phyloP scores from a whole-genome alignment of 2,797 vertebrate species.

The Hippoglossus hippoglossus region DNA sequence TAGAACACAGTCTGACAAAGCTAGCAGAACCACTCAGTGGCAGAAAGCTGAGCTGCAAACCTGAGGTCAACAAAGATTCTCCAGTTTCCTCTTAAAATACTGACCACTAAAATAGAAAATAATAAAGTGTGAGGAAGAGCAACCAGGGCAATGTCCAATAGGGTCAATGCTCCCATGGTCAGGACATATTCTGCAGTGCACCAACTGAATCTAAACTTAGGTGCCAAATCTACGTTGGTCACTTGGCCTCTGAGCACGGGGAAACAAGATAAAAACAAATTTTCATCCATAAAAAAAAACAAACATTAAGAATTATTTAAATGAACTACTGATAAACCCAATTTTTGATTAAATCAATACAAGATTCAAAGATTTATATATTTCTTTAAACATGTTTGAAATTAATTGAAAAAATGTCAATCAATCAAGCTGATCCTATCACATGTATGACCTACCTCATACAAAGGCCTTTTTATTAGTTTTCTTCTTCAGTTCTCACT shows the following conservation, averaged over 20 bases:
- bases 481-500: no score
- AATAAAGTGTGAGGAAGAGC: slow-evolving; percentile 9
- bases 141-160: neutral
- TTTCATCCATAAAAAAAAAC: no score
- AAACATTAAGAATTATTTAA: no score
- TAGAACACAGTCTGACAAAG: slow-evolving; percentile 34
- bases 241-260: no score
- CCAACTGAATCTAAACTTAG: neutral
- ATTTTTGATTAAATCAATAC: no score
- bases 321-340: no score
- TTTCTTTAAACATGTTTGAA: no score
- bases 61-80: slow-evolving; percentile 5
- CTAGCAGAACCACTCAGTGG: slow-evolving; percentile 11
- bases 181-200: neutral
- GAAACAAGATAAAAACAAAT: no score
- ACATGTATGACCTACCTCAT: neutral
- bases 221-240: neutral
- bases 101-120: slow-evolving; percentile 17
- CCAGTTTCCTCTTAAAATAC: neutral
- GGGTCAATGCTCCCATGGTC: neutral
- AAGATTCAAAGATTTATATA: no score
- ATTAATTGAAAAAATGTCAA: no score
- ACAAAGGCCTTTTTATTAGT: neutral
- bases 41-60: slow-evolving; percentile 33
- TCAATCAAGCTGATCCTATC: no score